Base-by-base conservation (phyloP, 64 coral and sea anemone genomes). In the Acropora yongei region DNA sequence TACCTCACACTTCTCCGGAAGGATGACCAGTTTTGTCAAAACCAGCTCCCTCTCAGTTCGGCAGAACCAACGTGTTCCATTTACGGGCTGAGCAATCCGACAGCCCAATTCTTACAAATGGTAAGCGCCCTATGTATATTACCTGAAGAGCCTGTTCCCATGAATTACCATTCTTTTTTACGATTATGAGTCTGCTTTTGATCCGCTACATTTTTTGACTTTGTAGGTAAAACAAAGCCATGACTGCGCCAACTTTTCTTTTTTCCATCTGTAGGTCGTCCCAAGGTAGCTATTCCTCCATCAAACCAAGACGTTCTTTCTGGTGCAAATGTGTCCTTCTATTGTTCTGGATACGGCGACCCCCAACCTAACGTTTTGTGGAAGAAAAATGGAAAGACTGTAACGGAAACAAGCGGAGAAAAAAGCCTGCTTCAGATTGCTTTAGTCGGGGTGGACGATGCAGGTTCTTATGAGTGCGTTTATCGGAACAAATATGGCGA, bases 261-360 rank as follows among this genome's bases (percentile, higher is more conserved):
- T 41, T 8, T 80, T 6, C 43, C 1, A 51, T 0, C 30, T 84
- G 7, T 41, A 97, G 95, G 95, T 44, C 79, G 16, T 55, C 95
- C 95, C 0, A 78, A 16, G 11, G 94, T 97, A 17, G 89, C 91
- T 5, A 67, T 87, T 45, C 76, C 82, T 8, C 95, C 95, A 1
- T 11, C 8, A 5, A n/a, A 91, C 11, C 75, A 78, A 5, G 71
- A 89, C 8, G 95, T 97, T 87, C 53, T 94, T 8, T 78, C 92
- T 49, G 95, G 95, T 41, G 84, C 92, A 0, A 94, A 88, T 14
- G 83, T 97, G 0, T 87, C 88, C 1, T 91, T 97, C 3, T 91
- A 78, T 41, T 97, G 95, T 43, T 83, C 74, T 18, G 92, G 75
- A 18, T 51, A 94, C 61, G 95, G 92, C 1, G 76, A 44, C 11